phyloP scores from a whole-genome alignment of 2,113 vertebrate genomes.

The Oreotrochilus melanogaster region DNA sequence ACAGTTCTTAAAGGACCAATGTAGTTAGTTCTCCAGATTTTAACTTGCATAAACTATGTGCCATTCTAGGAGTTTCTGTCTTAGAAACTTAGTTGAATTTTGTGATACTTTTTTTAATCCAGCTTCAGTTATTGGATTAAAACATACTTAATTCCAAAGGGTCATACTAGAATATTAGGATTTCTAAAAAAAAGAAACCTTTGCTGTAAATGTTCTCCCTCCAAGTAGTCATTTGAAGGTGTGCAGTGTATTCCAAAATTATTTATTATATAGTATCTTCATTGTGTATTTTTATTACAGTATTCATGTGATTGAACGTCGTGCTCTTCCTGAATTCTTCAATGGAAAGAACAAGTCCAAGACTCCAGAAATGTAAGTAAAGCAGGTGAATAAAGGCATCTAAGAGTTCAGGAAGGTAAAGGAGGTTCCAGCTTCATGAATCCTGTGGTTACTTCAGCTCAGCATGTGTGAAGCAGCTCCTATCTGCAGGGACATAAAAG shows the following conservation, averaged over 20 bases:
- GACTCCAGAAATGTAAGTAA: slow-evolving; percentile 95
- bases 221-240: background rate
- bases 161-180: background rate
- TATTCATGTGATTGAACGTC: slow-evolving; percentile 94
- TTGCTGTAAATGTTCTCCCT: too few relatives aligned
- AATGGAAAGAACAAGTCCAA: slow-evolving; percentile 98
- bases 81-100: background rate
- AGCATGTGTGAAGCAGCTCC: fast-evolving
- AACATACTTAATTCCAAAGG: background rate
- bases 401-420: fast-evolving
- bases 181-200: background rate
- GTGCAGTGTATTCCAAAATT: background rate
- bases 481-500: background rate
- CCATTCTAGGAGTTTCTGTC: background rate
- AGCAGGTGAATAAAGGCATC: fast-evolving
- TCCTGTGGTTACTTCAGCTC: background rate
- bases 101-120: background rate
- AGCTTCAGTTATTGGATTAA: background rate
- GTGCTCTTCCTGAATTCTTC: slow-evolving; percentile 95
- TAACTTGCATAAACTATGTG: background rate
- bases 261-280: background rate
- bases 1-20: background rate
- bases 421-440: background rate
- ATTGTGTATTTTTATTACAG: slow-evolving; percentile 50
- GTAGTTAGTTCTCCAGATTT: background rate